A percentile compares a stretch with the other conserved stretches of the same genome.
Conservation (phyloP, 2,888 invertebrate genomes). For the Slavum lentiscoides region DNA sequence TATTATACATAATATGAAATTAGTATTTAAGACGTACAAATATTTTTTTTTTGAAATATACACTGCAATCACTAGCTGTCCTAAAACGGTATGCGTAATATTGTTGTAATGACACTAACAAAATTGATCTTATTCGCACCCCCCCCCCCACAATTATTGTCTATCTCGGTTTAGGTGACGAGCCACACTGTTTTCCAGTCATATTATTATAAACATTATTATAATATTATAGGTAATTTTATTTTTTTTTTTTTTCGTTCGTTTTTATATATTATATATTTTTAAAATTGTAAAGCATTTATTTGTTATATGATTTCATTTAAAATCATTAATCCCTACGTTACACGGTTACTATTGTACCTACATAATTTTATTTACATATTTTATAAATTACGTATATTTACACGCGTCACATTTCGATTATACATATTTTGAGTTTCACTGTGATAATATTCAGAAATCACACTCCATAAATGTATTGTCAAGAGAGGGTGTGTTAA, state of each 20-base stretch:
- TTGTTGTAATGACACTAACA: background rate
- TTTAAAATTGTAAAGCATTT: too few relatives aligned
- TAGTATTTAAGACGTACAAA: slow-evolving; percentile 12
- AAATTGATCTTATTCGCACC: slow-evolving; percentile 6
- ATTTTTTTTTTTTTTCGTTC: background rate
- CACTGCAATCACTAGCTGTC: slow-evolving; percentile 1
- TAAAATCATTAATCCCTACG: too few relatives aligned
- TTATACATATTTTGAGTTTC: slow-evolving; percentile 5
- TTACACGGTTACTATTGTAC: too few relatives aligned
- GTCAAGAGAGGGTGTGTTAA: slow-evolving; percentile 13
- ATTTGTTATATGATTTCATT: too few relatives aligned
- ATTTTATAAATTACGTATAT: background rate
- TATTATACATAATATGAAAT: background rate
- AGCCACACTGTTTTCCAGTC: background rate
- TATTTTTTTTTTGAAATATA: slow-evolving; percentile 11
- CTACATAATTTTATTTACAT: too few relatives aligned
- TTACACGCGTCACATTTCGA: background rate
- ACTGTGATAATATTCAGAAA: slow-evolving; percentile 8
- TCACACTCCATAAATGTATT: slow-evolving; percentile 5
- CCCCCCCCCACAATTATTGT: background rate
- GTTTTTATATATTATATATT: background rate
- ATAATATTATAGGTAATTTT: too few relatives aligned
- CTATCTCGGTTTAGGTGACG: background rate
- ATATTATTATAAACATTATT: background rate
- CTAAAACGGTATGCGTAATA: background rate